Percentiles rank a stretch among this genome's conserved stretches.
Conservation (phyloP, 2,797 vertebrate species). For the Galaxias olidus region DNA sequence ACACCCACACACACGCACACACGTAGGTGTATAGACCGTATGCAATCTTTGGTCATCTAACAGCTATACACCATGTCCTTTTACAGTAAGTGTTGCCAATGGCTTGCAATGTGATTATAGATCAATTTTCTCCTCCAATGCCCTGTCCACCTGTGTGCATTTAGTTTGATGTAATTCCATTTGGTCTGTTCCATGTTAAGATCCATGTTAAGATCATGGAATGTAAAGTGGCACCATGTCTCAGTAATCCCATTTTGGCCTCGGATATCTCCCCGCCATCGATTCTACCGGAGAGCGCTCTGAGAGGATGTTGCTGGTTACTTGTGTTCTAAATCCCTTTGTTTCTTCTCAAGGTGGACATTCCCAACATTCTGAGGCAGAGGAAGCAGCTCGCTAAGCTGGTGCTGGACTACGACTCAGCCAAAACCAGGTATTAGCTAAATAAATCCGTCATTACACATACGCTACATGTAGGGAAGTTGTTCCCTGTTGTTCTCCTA, state of each 20-base stretch:
- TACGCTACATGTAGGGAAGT: too few relatives aligned
- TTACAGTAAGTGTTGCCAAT: background rate
- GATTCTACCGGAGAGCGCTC: background rate
- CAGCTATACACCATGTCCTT: slow-evolving; percentile 36
- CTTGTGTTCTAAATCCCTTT: background rate
- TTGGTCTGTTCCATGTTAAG: slow-evolving; percentile 4
- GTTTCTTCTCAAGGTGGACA: slow-evolving; percentile 80
- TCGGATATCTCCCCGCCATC: background rate
- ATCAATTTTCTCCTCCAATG: background rate
- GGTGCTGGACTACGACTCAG: slow-evolving; percentile 95
- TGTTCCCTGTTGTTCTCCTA: too few relatives aligned
- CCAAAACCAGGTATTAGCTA: slow-evolving; percentile 81
- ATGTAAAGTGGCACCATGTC: background rate
- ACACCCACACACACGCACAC: background rate
- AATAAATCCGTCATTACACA: slow-evolving; percentile 7
- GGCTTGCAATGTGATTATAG: background rate
- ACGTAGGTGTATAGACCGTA: too few relatives aligned
- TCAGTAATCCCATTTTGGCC: too few relatives aligned
- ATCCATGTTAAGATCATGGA: slow-evolving; percentile 18
- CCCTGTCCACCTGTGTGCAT: background rate
- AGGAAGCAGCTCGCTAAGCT: slow-evolving; percentile 92
- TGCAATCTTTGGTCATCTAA: background rate
- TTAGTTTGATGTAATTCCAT: background rate
- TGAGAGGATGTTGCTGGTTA: too few relatives aligned
- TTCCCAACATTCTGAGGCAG: slow-evolving; percentile 95